Conservation (phyloP, 2,113 vertebrate species). For the Pandion haliaetus region DNA sequence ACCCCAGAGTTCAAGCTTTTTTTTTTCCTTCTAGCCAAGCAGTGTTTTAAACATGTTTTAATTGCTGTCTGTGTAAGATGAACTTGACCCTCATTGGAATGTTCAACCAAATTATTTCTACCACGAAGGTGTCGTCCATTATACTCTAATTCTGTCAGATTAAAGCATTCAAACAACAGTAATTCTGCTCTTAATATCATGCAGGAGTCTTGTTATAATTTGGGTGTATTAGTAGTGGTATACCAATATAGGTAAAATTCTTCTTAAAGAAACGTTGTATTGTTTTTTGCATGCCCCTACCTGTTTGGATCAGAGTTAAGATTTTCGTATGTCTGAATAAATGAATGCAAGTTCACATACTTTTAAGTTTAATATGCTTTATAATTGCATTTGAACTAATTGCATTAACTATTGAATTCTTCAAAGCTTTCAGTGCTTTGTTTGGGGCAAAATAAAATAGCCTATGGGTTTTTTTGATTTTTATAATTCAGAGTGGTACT, state of each 20-base stretch:
- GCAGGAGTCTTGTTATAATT: not conserved
- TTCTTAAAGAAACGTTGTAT: not conserved
- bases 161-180: not conserved
- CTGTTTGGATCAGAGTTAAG: not conserved
- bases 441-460: not conserved
- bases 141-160: not conserved
- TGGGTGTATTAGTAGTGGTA: not conserved
- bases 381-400: not conserved
- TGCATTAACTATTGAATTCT: not conserved
- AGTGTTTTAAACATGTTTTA: not conserved
- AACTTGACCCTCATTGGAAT: not conserved
- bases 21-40: not conserved
- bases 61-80: not conserved
- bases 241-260: not conserved
- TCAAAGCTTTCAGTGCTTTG: not conserved
- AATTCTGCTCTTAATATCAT: not conserved
- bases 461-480: not conserved
- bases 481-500: not conserved
- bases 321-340: not conserved
- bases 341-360: not conserved
- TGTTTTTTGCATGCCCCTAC: not conserved
- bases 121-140: not conserved
- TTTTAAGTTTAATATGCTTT: not conserved
- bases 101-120: not conserved
- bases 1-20: not conserved